Conservation (phyloP, 2,113 vertebrate genomes). For the Leucopsar rothschildi region DNA sequence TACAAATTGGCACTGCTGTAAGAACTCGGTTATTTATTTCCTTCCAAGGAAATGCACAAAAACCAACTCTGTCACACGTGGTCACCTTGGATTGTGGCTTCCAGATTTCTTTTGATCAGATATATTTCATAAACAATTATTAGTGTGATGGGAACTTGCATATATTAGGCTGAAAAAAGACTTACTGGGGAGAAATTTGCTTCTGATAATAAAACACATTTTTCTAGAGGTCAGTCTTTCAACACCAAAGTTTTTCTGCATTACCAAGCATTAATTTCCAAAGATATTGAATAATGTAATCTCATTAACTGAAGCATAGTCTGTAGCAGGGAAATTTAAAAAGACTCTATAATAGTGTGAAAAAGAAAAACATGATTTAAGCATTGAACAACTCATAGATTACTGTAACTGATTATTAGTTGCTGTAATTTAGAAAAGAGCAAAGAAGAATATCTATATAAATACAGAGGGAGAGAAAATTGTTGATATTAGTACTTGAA, state of each 20-base stretch:
- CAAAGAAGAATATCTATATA: background rate
- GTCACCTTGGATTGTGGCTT: background rate
- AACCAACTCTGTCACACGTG: accelerated
- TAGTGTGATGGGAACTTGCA: background rate
- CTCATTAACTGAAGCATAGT: background rate
- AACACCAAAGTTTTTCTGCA: background rate
- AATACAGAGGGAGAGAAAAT: background rate
- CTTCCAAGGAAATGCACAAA: background rate
- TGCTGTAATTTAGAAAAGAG: background rate
- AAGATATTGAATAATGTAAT: background rate
- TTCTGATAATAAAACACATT: background rate
- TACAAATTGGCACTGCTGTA: background rate
- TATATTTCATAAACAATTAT: background rate
- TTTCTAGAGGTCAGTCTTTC: background rate
- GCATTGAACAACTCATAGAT: background rate
- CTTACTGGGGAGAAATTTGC: background rate
- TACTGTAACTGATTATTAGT: background rate
- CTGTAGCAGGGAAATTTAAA: background rate
- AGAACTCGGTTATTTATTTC: background rate
- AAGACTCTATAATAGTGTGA: background rate
- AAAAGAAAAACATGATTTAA: background rate
- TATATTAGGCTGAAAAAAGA: background rate
- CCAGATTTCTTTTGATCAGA: background rate
- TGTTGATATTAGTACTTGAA: background rate
- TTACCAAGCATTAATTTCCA: background rate